Base-by-base conservation (phyloP, 2,888 invertebrate species). In the Lepidocyrtoides sp. region DNA sequence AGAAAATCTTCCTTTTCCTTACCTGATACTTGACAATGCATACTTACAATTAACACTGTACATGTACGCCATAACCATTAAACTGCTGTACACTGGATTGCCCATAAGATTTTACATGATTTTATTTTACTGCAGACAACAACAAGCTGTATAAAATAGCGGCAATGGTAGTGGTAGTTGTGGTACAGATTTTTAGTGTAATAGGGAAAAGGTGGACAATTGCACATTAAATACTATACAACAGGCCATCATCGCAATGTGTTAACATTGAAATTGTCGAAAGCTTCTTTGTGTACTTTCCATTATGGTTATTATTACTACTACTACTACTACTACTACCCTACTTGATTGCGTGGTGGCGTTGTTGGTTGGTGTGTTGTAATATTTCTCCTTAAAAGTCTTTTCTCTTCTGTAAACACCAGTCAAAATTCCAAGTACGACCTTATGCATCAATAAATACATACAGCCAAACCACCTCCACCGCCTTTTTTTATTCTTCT, bases 11-110 rank as follows among this genome's bases (percentile, higher is more conserved):
- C 23, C 41, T 54, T 63, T 77, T 77, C 44, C 36, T 86, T 75
- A 26, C 75, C 44, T 72, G 41, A 36, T 72, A 36, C 32, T 60
- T 85, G 85, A 85, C 85, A 85, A 79, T 57, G 57, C 29, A 36
- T 57, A n/a, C n/a, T n/a, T n/a, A 79, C 79, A 54, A 79, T 79
- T 79, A 79, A 79, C 54, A 32, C 79, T 72, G 69, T 72, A 69
- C 69, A 48, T 66, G 72, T 72, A 72, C 72, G 41, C 72, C 23
- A 72, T 72, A 72, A 72, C 72, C 72, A 72, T 72, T 72, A 72
- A 72, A 72, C 72, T 63, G 57, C 60, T 69, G 69, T 41, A 69
- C 51, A 72, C 72, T 44, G 41, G 72, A 72, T 72, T 72, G 20
- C 72, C 44, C 17, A 69, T 72, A 69, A 69, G n/a, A 32, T 36